A percentile compares a stretch with the other conserved stretches of the same genome.
phyloP scores from a whole-genome alignment of 64 coral and sea anemone species.

The Acropora tenuis region DNA sequence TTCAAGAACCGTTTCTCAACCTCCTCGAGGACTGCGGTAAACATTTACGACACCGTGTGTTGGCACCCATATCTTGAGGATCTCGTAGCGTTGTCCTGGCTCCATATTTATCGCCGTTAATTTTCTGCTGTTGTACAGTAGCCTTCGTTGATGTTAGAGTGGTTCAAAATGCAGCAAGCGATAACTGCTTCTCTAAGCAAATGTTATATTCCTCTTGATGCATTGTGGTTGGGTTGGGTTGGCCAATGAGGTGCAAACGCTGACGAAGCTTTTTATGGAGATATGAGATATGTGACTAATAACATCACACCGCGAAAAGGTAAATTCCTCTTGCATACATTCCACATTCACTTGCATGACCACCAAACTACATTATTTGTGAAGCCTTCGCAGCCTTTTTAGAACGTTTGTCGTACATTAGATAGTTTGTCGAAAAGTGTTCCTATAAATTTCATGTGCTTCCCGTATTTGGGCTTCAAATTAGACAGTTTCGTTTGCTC shows the following conservation, averaged over 20 bases:
- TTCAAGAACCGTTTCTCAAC: not conserved
- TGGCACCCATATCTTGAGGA: conserved; percentile 30
- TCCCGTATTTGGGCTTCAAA: too few species aligned
- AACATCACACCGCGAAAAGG: not conserved
- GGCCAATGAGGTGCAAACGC: not conserved
- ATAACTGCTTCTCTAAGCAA: not conserved
- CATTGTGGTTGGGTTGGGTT: not conserved
- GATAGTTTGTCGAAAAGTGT: too few species aligned
- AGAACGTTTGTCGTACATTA: too few species aligned
- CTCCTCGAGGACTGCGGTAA: not conserved
- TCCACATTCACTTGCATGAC: too few species aligned
- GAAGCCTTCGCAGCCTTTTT: too few species aligned
- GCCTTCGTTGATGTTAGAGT: not conserved
- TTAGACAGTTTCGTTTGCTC: too few species aligned
- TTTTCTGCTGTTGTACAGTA: not conserved
- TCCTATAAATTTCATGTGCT: too few species aligned
- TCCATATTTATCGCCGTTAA: too few species aligned
- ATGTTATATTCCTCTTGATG: not conserved
- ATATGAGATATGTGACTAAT: not conserved
- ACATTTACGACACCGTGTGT: conserved; percentile 15
- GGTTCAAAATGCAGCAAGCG: too few species aligned
- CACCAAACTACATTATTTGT: too few species aligned
- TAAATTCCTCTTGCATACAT: not conserved
- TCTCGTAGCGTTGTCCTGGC: not conserved
- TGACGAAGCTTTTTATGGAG: not conserved